phyloP scores from a whole-genome alignment of 2,888 invertebrate species.

The Aphidoletes aphidimyza region DNA sequence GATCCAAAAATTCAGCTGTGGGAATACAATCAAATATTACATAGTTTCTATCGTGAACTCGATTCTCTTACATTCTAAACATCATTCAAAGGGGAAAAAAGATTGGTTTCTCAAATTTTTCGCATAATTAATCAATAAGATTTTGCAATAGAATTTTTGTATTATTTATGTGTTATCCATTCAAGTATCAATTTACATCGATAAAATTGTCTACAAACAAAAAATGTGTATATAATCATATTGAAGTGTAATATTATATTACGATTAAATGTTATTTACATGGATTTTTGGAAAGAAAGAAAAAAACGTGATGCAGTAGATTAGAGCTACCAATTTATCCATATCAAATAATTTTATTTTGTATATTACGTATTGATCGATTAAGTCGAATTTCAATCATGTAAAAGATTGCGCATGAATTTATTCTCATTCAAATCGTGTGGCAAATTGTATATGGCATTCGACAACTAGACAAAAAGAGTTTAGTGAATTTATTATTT shows the following conservation, averaged over 20 bases:
- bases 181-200: constrained; percentile 7
- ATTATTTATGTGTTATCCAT: not conserved
- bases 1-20: not conserved
- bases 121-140: too few relatives aligned
- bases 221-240: not conserved
- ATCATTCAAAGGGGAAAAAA: not conserved
- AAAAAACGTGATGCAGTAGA: constrained; percentile 1
- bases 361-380: constrained; percentile 13
- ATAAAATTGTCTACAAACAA: constrained; percentile 23
- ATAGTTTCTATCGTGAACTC: not conserved
- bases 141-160: not conserved
- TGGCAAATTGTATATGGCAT: constrained; percentile 21
- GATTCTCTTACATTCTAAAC: not conserved
- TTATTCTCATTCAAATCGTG: not conserved
- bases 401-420: not conserved
- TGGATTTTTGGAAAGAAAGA: not conserved
- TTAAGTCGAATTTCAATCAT: not conserved
- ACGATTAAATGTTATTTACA: constrained; percentile 3
- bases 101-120: too few relatives aligned
- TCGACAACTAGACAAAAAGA: constrained; percentile 7
- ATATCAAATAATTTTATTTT: not conserved
- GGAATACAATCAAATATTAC: constrained; percentile 27
- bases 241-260: not conserved
- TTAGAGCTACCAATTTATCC: not conserved
- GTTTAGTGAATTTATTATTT: not conserved